Evolutionary conservation across 2,113 vertebrate genomes (phyloP).

Genomic region (Tenrec ecaudatus): DNA sequence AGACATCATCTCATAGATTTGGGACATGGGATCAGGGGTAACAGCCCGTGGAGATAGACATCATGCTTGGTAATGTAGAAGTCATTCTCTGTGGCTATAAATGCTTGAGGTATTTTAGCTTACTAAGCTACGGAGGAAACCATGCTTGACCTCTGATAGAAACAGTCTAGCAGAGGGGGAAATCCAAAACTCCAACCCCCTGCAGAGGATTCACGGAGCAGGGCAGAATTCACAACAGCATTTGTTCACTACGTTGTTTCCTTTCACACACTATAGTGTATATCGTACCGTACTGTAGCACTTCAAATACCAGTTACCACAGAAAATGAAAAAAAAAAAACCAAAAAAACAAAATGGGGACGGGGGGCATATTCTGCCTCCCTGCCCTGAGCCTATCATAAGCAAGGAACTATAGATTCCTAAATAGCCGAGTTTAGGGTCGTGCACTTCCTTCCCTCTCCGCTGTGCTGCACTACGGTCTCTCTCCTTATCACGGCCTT

Average conservation of each 20-base stretch:
- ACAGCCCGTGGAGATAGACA: background rate
- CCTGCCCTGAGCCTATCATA: background rate
- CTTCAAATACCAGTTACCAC: background rate
- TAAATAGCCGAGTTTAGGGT: background rate
- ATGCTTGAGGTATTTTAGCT: background rate
- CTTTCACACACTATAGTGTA: background rate
- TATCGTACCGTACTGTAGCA: background rate
- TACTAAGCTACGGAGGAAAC: background rate
- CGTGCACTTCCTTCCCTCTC: background rate
- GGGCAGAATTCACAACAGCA: slow-evolving; percentile 51
- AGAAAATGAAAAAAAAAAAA: slow-evolving; percentile 33
- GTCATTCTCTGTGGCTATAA: no score
- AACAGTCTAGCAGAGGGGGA: slow-evolving; percentile 61
- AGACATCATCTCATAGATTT: background rate
- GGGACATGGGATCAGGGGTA: background rate
- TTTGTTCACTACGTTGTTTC: background rate
- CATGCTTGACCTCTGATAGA: slow-evolving; percentile 45
- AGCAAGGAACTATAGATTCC: background rate
- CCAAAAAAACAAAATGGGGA: no score
- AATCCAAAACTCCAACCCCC: background rate
- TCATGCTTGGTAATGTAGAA: background rate
- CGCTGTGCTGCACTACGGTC: background rate
- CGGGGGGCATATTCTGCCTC: background rate
- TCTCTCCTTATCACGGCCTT: background rate
- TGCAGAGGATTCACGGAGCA: slow-evolving; percentile 43